These are phyloP conservation scores for Lepetodrilus schrolli DNA, from an alignment of 2,888 invertebrate genomes.

Conservation along the genomic window DNA sequence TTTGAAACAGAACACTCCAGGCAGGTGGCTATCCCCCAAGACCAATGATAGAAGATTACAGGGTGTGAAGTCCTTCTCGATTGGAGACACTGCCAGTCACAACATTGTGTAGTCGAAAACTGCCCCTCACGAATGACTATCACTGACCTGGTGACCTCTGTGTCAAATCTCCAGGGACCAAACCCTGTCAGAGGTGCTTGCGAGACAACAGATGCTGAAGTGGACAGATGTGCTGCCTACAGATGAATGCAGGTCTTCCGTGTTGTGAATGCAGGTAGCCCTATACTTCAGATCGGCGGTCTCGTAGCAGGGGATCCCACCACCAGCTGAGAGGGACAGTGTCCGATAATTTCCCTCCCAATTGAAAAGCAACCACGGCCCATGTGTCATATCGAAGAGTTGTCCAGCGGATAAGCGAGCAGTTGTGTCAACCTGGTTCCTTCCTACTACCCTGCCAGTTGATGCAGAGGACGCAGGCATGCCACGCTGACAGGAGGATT, in stretches of 20 bases:
- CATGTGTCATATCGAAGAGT: neutral
- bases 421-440: too few species aligned
- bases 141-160: conserved; percentile 13
- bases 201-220: conserved; percentile 9
- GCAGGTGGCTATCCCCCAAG: too few species aligned
- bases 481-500: conserved; percentile 6
- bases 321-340: conserved; percentile 1
- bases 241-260: too few species aligned
- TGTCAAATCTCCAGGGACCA: neutral
- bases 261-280: neutral
- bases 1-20: too few species aligned
- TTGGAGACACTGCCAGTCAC: too few species aligned
- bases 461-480: neutral
- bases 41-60: too few species aligned
- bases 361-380: neutral
- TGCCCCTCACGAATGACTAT: neutral
- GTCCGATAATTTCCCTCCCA: neutral
- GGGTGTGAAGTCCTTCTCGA: too few species aligned
- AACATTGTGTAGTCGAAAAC: too few species aligned
- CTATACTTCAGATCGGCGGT: neutral
- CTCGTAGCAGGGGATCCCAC: neutral
- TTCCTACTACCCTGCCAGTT: too few species aligned
- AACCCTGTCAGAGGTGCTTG: neutral
- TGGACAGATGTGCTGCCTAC: conserved; percentile 13
- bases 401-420: neutral